Evolutionary conservation across 2,113 vertebrate genomes (phyloP).

Genomic region (Tupaia chinensis): DNA sequence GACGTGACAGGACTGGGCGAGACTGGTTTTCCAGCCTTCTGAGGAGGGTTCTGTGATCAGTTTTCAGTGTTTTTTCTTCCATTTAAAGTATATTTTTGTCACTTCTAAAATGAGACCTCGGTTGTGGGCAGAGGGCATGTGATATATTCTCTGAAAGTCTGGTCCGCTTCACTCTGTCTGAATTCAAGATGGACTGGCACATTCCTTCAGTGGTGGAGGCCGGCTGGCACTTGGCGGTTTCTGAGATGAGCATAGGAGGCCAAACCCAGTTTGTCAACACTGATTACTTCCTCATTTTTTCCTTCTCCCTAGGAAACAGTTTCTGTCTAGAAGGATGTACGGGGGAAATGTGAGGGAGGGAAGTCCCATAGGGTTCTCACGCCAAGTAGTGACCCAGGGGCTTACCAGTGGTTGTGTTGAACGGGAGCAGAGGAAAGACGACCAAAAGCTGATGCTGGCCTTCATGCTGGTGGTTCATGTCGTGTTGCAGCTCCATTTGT

Average conservation of each 20-base stretch:
- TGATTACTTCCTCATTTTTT: not conserved
- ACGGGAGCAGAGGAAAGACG: too few species aligned
- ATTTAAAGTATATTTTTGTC: not conserved
- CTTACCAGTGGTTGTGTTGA: not conserved
- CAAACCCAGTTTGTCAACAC: conserved; percentile 5
- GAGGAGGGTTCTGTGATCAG: rapidly evolving
- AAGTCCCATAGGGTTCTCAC: not conserved
- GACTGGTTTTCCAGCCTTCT: rapidly evolving
- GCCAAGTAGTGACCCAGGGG: not conserved
- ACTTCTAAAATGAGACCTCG: not conserved
- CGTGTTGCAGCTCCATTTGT: not conserved
- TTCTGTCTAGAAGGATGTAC: not conserved
- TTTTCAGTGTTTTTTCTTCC: not conserved
- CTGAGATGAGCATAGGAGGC: not conserved
- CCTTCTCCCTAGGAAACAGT: not conserved
- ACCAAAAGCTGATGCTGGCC: rapidly evolving
- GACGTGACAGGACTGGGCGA: rapidly evolving
- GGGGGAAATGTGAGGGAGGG: not conserved
- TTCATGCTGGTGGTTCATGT: rapidly evolving
- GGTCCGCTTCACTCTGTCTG: not conserved
- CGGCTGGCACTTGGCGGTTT: rapidly evolving
- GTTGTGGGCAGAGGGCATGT: not conserved
- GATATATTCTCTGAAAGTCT: rapidly evolving
- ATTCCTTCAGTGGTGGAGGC: not conserved
- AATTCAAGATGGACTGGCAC: not conserved